Evolutionary conservation across 2,797 vertebrate species (phyloP).

Genomic region (Sorex maritimensis): DNA sequence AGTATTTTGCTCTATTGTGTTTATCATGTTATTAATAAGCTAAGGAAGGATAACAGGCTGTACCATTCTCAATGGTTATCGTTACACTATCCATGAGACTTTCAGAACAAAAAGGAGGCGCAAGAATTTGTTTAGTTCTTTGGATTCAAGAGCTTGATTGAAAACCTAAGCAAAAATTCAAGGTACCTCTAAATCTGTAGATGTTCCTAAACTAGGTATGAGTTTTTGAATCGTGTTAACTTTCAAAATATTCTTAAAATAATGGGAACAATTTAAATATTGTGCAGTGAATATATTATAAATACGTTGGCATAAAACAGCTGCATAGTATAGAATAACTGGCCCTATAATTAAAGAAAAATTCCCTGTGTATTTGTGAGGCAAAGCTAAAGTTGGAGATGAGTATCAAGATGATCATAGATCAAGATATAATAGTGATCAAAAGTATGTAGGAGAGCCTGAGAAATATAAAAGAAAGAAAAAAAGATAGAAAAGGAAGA

Average conservation of each 20-base stretch:
- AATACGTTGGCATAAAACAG: neutral
- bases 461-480: neutral
- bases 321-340: neutral
- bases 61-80: neutral
- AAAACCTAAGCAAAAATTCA: slow-evolving; percentile 56
- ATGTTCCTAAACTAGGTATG: neutral
- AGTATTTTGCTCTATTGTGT: slow-evolving; percentile 38
- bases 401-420: neutral
- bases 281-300: neutral
- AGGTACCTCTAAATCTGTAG: slow-evolving; percentile 2
- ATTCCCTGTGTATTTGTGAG: neutral
- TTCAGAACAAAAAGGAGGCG: neutral
- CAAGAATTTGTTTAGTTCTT: slow-evolving; percentile 11
- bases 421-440: slow-evolving; percentile 7
- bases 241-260: slow-evolving; percentile 60
- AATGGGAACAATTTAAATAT: slow-evolving; percentile 14
- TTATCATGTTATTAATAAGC: slow-evolving; percentile 51
- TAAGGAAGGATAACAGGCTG: neutral
- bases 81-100: neutral
- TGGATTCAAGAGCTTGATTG: neutral
- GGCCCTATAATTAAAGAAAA: neutral
- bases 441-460: slow-evolving; percentile 24
- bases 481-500: neutral
- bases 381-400: neutral
- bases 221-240: slow-evolving; percentile 11